A percentile compares a stretch with the other conserved stretches of the same genome.
These are phyloP conservation scores for Barypeithes pellucidus DNA, from an alignment of 2,888 invertebrate species.

Conservation along the genomic window DNA sequence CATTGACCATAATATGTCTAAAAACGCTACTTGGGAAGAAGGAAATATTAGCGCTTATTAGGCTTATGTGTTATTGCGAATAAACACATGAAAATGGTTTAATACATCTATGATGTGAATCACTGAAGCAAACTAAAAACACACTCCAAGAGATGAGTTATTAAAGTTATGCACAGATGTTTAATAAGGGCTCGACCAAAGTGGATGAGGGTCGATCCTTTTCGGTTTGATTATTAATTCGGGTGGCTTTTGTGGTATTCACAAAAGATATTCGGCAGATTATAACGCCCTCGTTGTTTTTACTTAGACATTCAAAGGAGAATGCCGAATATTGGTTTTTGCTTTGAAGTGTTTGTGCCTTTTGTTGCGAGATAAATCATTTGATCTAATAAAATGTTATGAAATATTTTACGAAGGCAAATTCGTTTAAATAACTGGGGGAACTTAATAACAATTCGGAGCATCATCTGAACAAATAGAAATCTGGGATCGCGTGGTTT, in stretches of 20 bases:
- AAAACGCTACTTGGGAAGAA: too few species aligned
- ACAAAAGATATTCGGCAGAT: conserved; percentile 26
- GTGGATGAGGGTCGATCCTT: conserved; percentile 13
- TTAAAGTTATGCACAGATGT: conserved; percentile 56
- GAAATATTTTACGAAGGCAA: not conserved
- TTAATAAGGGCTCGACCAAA: conserved; percentile 49
- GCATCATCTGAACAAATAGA: too few species aligned
- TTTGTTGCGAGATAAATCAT: conserved; percentile 12
- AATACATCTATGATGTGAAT: too few species aligned
- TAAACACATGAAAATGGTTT: too few species aligned
- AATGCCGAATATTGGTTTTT: conserved; percentile 16
- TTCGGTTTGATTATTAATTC: conserved; percentile 24
- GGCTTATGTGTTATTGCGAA: too few species aligned
- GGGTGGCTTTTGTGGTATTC: conserved; percentile 24
- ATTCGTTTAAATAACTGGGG: too few species aligned
- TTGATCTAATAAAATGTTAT: conserved; percentile 17
- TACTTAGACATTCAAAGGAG: conserved; percentile 11
- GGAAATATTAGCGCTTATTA: too few species aligned
- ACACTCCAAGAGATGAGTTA: conserved; percentile 1
- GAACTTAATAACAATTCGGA: too few species aligned
- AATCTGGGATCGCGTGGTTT: too few species aligned
- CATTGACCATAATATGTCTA: too few species aligned
- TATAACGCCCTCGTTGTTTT: conserved; percentile 25
- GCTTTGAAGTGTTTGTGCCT: conserved; percentile 13
- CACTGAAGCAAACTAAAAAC: too few species aligned